Base-by-base conservation (phyloP, 1,140 invertebrate species). In the Phenacoccus solenopsis region DNA sequence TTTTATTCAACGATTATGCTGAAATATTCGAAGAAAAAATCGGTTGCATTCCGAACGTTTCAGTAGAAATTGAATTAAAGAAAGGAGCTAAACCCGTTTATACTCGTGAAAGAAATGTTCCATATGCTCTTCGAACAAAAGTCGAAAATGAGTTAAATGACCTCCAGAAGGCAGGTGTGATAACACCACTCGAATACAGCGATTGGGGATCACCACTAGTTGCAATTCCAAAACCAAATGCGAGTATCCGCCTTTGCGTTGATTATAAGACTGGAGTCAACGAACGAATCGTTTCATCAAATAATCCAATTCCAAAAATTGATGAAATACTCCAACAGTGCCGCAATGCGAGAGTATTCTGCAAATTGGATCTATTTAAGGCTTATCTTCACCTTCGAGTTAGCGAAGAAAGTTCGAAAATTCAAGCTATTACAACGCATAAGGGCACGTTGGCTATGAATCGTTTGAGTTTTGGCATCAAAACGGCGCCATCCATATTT, bases 401-500 rank as follows among this genome's bases (percentile, higher is more conserved):
- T 9, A 73, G 75, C 67, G 72, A 75, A 67, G 70, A 74, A 69
- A 74, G 73, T 4, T 71, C 61, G n/a, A 70, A 70, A 75, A 79
- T 75, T 74, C 80, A 72, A 76, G 75, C 75, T 25, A 77, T 75
- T 64, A 71, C 73, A 27, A 78, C 75, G 13, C 76, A 76, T 72
- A 70, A 73, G 72, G 77, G 78, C 24, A 75, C 75, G 10, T 82
- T 76, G 67, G 16, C 69, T 67, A 78, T 79, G 73, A 79, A 78
- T 68, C 70, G 78, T 57, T 68, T 83, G 12, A 77, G 75, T 2
- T 84, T 82, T 76, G 82, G 80, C 12, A 76, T 84, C 5, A 77
- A 78, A 70, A 77, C 76, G 21, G 80, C 81, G 0, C 80, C 82
- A 20, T 73, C 76, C 16, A 78, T 81, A 71, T 85, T 84, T 72